Percentiles rank a stretch among this genome's conserved stretches.
phyloP scores from a whole-genome alignment of 2,113 vertebrate species.

The Equus przewalskii region DNA sequence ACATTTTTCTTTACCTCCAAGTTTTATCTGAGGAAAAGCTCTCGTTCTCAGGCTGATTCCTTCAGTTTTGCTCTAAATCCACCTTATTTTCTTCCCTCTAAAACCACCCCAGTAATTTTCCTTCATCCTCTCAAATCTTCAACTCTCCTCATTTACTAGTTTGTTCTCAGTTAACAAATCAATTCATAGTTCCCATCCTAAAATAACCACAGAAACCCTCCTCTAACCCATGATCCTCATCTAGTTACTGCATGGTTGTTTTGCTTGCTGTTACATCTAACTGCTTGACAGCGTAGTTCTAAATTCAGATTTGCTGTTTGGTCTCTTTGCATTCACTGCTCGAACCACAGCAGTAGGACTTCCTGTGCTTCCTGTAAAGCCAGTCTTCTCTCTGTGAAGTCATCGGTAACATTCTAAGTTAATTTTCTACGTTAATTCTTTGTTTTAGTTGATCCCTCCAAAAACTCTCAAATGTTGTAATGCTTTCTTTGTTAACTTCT shows the following conservation, averaged over 20 bases:
- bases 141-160: not conserved
- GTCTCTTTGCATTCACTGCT: not conserved
- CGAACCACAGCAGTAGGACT: not conserved
- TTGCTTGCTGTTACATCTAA: not conserved
- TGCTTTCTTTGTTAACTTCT: not conserved
- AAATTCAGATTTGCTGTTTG: not conserved
- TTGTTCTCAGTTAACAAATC: not conserved
- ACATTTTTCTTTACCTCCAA: not conserved
- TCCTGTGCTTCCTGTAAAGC: not conserved
- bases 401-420: not conserved
- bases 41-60: not conserved
- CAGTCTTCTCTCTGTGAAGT: not conserved
- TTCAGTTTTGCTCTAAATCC: not conserved
- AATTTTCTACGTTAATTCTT: not conserved
- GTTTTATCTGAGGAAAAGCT: not conserved
- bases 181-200: not conserved
- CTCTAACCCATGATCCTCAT: not conserved
- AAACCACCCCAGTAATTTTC: not conserved
- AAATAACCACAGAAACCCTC: not conserved
- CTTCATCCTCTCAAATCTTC: not conserved
- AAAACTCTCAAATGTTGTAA: not conserved
- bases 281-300: not conserved
- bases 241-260: not conserved
- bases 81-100: not conserved
- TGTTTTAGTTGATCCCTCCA: not conserved